Evolutionary conservation across 2,113 vertebrate genomes (phyloP).

Genomic region (Sinocyclocheilus rhinocerous): DNA sequence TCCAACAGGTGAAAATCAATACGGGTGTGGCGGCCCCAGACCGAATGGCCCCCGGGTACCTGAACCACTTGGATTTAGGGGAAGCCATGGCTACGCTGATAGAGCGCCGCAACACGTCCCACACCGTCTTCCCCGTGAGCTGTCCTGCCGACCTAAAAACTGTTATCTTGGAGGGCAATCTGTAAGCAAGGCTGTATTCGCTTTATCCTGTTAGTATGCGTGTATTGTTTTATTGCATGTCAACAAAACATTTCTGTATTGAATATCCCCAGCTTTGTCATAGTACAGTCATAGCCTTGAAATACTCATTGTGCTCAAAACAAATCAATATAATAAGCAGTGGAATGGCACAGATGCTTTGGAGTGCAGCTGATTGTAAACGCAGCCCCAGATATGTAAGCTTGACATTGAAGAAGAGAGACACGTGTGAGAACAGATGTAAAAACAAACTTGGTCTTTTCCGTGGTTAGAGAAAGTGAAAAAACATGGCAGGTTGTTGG

Average conservation of each 20-base stretch:
- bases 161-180: constrained; percentile 65
- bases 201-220: constrained; percentile 24
- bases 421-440: not conserved
- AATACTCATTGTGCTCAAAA: not conserved
- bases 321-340: not conserved
- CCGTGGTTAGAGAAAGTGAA: not conserved
- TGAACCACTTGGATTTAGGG: constrained; percentile 80
- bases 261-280: constrained; percentile 29
- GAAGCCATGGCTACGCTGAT: constrained; percentile 74
- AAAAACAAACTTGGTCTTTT: not conserved
- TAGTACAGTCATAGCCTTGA: not conserved
- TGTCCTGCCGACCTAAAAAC: constrained; percentile 75
- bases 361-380: not conserved
- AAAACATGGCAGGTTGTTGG: constrained; percentile 13
- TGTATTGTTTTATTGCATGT: constrained; percentile 46
- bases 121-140: constrained; percentile 71
- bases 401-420: constrained; percentile 10
- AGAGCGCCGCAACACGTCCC: constrained; percentile 70
- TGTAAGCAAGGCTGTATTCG: constrained; percentile 53
- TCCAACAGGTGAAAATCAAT: constrained; percentile 78
- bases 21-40: constrained; percentile 77
- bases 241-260: constrained; percentile 39
- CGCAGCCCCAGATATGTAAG: not conserved
- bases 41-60: constrained; percentile 74
- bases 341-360: constrained; percentile 4